Evolutionary conservation across 1,140 invertebrate genomes (phyloP), one percentile per base, ranked within the genome.

Genomic region (Bombus sylvicola): DNA sequence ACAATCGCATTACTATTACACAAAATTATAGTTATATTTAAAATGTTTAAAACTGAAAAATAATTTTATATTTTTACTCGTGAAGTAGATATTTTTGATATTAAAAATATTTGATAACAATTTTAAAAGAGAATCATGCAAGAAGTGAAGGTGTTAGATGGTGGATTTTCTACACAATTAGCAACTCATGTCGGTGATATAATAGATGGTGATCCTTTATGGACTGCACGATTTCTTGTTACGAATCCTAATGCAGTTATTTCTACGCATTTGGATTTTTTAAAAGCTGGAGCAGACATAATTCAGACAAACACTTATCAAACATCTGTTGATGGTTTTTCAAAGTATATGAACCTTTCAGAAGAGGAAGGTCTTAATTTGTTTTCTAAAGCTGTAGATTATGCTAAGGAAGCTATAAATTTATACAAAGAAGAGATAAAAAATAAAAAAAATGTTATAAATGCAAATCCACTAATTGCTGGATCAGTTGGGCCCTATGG

Each of bases 401-500:
- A 98, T 25, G 98, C 98, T 12, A 96, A 96, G 91, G 95, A 95
- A 80, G 97, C 97, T 3, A 95, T 97, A 1, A 92, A 95, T 13
- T 93, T 95, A 71, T 97, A 97, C 87, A 89, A 96, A 66, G 93
- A 96, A 82, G 97, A 97, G 83, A 94, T 88, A 66, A 90, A 94
- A 76, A 82, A 83, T 9, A 74, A 77, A 34, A 53, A 9, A 25
- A 79, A 83, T 13, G 88, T 92, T 1, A 57, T 68, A 41, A 95
- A 95, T 68, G 43, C 68, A 28, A 91, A 93, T 64, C 97, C 97
- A 10, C 87, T 97, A 66, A 96, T 98, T 73, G 97, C 98, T 53
- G 99, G 98, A 15, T 98, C 98, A 0, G 97, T 99, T 64, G 98
- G 99, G 1, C 98, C 98, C 0, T 99, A 99, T 93, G 99, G 98